Evolutionary conservation across 2,888 invertebrate genomes (phyloP).

Genomic region (Cheilosia pagana): DNA sequence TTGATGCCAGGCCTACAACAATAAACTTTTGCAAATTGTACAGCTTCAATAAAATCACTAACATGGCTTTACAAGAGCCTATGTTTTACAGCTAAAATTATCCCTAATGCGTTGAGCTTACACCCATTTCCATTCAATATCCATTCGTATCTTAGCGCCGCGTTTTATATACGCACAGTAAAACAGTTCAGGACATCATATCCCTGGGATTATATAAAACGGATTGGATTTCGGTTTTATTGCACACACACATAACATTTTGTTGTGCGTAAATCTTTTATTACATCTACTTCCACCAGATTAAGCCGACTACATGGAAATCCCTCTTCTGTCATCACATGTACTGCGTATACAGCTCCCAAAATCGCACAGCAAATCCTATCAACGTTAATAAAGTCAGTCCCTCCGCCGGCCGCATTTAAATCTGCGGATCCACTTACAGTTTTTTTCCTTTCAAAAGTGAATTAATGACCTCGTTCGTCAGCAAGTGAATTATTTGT

Average conservation of each 20-base stretch:
- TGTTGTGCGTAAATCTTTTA: constrained; percentile 14
- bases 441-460: constrained; percentile 52
- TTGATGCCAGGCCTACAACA: too few relatives aligned
- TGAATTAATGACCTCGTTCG: constrained; percentile 48
- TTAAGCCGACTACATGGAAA: constrained; percentile 38
- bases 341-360: neutral
- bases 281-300: constrained; percentile 49
- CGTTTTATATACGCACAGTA: neutral
- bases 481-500: constrained; percentile 7
- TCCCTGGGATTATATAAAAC: constrained; percentile 9
- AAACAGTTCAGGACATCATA: neutral
- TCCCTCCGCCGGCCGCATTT: constrained; percentile 3
- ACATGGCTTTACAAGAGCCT: neutral
- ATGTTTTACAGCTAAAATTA: neutral
- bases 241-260: constrained; percentile 1
- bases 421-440: constrained; percentile 56
- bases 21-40: too few relatives aligned
- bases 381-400: constrained; percentile 52
- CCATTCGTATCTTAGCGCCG: neutral
- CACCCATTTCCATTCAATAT: neutral
- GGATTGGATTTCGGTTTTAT: constrained; percentile 13
- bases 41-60: neutral
- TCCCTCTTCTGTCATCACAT: constrained; percentile 29
- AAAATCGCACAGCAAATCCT: constrained; percentile 21
- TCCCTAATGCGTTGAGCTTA: neutral